A percentile compares a stretch with the other conserved stretches of the same genome.
These are phyloP conservation scores for Ammospiza maritima DNA, from an alignment of 2,797 vertebrate genomes.

Conservation along the genomic window DNA sequence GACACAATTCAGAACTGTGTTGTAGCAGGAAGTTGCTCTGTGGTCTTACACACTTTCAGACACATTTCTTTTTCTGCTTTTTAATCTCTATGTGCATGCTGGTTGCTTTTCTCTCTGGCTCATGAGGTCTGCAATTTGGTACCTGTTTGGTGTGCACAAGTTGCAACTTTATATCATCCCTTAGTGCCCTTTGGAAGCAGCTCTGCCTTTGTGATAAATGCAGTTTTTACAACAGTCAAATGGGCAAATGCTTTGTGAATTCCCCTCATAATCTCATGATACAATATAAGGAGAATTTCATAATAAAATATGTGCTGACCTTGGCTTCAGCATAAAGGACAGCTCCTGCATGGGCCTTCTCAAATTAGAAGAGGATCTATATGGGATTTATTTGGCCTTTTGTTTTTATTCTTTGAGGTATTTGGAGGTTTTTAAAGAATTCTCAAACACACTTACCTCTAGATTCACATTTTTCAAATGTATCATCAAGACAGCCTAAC, in stretches of 20 bases:
- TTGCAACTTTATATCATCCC: background rate
- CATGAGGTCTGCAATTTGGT: background rate
- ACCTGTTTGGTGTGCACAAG: background rate
- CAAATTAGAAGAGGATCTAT: background rate
- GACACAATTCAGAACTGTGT: background rate
- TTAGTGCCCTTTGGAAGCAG: background rate
- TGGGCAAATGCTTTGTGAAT: background rate
- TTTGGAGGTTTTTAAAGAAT: background rate
- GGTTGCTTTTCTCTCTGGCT: background rate
- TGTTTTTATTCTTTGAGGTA: background rate
- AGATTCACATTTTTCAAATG: background rate
- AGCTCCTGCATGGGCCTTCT: background rate
- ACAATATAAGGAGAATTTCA: background rate
- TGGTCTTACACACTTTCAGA: background rate
- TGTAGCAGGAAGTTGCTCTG: background rate
- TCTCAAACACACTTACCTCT: background rate
- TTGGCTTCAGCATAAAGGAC: background rate
- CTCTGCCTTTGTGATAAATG: background rate
- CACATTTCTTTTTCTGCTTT: background rate
- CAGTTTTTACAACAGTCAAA: background rate
- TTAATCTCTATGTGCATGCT: fast-evolving
- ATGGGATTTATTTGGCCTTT: background rate
- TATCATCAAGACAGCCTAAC: background rate
- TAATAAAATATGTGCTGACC: background rate
- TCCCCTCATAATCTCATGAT: background rate